These are phyloP conservation scores for Hemitrygon akajei DNA, from an alignment of 2,797 vertebrate genomes.

Conservation along the genomic window DNA sequence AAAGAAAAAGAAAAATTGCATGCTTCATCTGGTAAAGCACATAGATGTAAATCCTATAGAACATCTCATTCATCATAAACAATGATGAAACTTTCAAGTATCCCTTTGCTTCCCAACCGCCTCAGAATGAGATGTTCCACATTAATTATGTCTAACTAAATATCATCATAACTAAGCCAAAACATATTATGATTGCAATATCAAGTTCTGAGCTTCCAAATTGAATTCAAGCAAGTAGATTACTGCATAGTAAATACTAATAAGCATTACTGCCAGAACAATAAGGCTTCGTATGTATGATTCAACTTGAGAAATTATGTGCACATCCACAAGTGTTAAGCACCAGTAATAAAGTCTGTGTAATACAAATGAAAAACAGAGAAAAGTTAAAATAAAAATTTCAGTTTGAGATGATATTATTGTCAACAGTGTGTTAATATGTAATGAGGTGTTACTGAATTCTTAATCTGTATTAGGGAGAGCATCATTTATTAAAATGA, in stretches of 20 bases:
- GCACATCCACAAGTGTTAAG: neutral
- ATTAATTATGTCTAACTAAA: neutral
- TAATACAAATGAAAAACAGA: neutral
- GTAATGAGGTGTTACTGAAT: too few relatives aligned
- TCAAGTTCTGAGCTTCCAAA: neutral
- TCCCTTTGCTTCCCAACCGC: neutral
- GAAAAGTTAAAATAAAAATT: neutral
- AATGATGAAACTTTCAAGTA: neutral
- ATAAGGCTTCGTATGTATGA: neutral
- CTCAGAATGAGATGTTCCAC: neutral
- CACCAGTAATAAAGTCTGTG: neutral
- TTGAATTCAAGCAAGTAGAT: neutral
- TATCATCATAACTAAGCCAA: neutral
- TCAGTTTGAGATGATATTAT: neutral
- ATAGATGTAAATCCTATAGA: neutral
- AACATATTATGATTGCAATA: slow-evolving; percentile 11
- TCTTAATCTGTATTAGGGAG: neutral
- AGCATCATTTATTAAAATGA: neutral
- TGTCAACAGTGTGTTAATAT: neutral
- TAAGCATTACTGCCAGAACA: neutral
- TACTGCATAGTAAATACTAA: neutral
- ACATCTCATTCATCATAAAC: neutral
- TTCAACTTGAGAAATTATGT: slow-evolving; percentile 23
- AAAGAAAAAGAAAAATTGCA: neutral
- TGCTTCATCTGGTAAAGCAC: neutral